Conservation (phyloP, 2,888 invertebrate genomes). For the Spilosoma lubricipeda region DNA sequence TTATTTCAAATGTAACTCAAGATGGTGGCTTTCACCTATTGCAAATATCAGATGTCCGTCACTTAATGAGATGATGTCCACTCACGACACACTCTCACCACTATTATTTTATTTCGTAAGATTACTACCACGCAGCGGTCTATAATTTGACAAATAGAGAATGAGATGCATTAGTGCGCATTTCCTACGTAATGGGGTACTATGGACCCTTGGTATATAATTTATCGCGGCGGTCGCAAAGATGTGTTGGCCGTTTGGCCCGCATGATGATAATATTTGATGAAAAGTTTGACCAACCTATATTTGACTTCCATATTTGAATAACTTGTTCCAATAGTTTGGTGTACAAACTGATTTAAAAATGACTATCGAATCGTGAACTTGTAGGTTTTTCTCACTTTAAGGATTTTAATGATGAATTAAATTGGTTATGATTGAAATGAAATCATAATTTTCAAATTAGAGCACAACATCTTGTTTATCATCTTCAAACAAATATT, state of each 20-base stretch:
- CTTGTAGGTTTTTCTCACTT: neutral
- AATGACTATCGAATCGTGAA: neutral
- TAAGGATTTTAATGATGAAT: neutral
- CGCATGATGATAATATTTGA: conserved; percentile 67
- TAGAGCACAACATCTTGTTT: neutral
- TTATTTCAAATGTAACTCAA: conserved; percentile 32
- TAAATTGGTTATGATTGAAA: neutral
- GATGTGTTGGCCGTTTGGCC: conserved; percentile 61
- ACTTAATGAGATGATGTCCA: conserved; percentile 64
- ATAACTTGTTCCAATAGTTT: conserved; percentile 24
- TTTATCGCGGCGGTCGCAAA: conserved; percentile 78
- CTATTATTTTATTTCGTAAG: conserved; percentile 75
- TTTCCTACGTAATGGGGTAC: conserved; percentile 81
- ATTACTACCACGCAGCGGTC: conserved; percentile 70
- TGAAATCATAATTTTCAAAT: neutral
- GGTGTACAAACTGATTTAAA: conserved; percentile 24
- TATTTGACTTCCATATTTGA: conserved; percentile 65
- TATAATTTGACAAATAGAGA: conserved; percentile 86
- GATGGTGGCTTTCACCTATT: conserved; percentile 62
- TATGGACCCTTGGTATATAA: conserved; percentile 74
- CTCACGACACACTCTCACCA: conserved; percentile 72
- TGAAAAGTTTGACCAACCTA: conserved; percentile 68
- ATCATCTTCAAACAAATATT: neutral
- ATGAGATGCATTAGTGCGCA: conserved; percentile 84
- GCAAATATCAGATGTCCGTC: conserved; percentile 67